Evolutionary conservation across 2,113 vertebrate species (phyloP), one percentile per base, ranked within the genome.

Genomic region (Xiphophorus maculatus): DNA sequence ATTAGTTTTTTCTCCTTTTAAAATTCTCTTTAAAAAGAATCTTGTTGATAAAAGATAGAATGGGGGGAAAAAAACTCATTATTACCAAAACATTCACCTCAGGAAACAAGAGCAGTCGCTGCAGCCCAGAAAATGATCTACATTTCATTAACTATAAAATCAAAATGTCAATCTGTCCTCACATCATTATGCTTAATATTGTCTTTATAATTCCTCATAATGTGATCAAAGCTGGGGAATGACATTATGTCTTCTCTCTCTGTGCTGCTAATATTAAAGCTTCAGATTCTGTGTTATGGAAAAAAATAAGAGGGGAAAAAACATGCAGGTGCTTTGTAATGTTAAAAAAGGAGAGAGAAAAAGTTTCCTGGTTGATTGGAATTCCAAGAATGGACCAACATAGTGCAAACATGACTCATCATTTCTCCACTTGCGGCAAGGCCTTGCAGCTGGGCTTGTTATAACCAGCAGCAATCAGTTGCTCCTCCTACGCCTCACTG

Each of bases 1-100:
- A 71, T 84, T 89, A 66, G 80, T 81, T 85, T 81, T 69, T 40
- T 27, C 80, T 67, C 73, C 17, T 48, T 6, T 85, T 64, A 76
- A 84, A 80, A 67, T 63, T n/a, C 48, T 33, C 74, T 25, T 65
- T 61, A 66, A 1, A 72, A 69, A 67, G 72, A 74, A 71, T 68
- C 73, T 10, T 84, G 71, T n/a, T n/a, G 25, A 73, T 83, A 27
- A 71, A 32, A 27, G 15, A 42, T 37, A 37, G 60, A 64, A 30
- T 1, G 0, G 30, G 25, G 60, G 32, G 30, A 58, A 63, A 51
- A 54, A 54, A 54, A 19, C 19, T 22, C 5, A 51, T 5, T 51
- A 51, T 51, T 54, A 54, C 27, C 19, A 68, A 67, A 69, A 40
- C 51, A 33, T 69, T 84, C 72, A 77, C 27, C 42, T 70, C 40